These are phyloP conservation scores for Odontesthes bonariensis DNA, from an alignment of 2,113 vertebrate genomes.

Conservation along the genomic window DNA sequence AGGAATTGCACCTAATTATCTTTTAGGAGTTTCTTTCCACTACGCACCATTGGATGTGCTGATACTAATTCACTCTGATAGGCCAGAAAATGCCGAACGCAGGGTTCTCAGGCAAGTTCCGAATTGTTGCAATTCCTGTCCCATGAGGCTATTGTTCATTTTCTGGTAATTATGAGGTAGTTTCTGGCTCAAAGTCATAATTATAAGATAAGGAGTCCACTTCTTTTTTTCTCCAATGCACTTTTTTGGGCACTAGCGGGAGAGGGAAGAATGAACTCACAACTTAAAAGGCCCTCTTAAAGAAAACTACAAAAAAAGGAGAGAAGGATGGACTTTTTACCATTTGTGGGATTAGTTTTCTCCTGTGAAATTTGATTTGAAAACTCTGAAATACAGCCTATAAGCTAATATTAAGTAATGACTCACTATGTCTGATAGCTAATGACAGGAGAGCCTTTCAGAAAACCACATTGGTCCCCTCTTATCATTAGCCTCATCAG, in stretches of 20 bases:
- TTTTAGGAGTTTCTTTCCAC: neutral
- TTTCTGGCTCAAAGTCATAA: neutral
- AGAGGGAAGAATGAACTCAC: neutral
- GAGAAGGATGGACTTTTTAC: neutral
- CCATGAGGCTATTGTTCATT: neutral
- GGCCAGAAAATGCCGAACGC: neutral
- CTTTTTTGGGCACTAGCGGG: neutral
- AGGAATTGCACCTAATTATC: neutral
- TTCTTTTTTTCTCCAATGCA: neutral
- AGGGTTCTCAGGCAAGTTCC: neutral
- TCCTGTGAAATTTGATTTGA: slow-evolving; percentile 35
- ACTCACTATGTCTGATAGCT: slow-evolving; percentile 53
- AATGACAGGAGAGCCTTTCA: slow-evolving; percentile 35
- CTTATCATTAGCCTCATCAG: slow-evolving; percentile 72
- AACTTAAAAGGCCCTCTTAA: neutral
- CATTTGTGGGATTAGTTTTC: slow-evolving; percentile 18
- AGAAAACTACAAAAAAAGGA: neutral
- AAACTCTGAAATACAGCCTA: slow-evolving; percentile 20
- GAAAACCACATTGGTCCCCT: slow-evolving; percentile 38
- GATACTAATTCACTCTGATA: neutral
- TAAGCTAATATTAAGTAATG: slow-evolving; percentile 45
- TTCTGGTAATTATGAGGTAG: neutral
- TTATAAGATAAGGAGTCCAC: neutral
- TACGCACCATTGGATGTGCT: neutral
- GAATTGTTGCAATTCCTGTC: neutral